Conservation (phyloP, 2,113 vertebrate genomes). For the Podarcis muralis region DNA sequence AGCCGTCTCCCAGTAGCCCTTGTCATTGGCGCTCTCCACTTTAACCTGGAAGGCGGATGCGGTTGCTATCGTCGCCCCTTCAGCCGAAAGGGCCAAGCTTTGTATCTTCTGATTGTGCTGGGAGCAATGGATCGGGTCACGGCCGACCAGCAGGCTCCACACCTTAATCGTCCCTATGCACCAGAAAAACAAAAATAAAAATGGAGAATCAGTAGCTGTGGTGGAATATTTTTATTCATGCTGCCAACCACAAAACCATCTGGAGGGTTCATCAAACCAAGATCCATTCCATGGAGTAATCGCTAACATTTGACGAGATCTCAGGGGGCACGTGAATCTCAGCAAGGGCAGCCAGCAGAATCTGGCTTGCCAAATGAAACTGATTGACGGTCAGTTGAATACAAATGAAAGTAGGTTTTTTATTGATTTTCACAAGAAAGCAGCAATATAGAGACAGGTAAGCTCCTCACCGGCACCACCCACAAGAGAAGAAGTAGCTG, state of each 20-base stretch:
- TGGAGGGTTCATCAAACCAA: background rate
- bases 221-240: background rate
- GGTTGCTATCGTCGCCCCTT: conserved; percentile 76
- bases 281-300: background rate
- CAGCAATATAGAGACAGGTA: no score
- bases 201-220: background rate
- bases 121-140: conserved; percentile 85
- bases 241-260: background rate
- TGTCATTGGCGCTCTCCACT: conserved; percentile 80
- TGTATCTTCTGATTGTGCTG: conserved; percentile 84
- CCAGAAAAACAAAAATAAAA: background rate
- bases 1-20: conserved; percentile 84
- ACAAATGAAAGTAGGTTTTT: background rate
- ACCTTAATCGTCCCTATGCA: conserved; percentile 85
- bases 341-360: background rate
- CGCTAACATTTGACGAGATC: background rate
- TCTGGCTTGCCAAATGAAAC: background rate
- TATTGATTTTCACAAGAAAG: background rate
- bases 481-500: no score
- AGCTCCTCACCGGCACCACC: no score
- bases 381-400: background rate
- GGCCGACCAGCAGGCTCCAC: conserved; percentile 86
- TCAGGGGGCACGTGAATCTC: background rate
- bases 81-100: conserved; percentile 80
- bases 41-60: conserved; percentile 82